These are phyloP conservation scores for Clarias fuscus DNA, from an alignment of 2,797 vertebrate species.

Conservation along the genomic window DNA sequence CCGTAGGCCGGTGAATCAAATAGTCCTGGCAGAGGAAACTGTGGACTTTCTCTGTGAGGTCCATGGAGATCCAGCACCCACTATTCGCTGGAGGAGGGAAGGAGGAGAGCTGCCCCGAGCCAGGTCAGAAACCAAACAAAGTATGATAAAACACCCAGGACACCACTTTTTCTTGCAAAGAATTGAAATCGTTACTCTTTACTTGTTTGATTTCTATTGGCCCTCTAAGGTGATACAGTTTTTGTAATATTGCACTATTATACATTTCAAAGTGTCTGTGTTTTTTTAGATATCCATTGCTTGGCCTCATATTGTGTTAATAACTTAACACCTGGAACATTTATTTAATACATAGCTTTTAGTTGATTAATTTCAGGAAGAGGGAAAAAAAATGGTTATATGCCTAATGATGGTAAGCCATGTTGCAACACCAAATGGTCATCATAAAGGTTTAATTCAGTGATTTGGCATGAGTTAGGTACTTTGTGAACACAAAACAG, in stretches of 20 bases:
- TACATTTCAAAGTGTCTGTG: no score
- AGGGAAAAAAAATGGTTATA: not conserved
- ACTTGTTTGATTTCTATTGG: not conserved
- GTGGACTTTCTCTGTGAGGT: slow-evolving; percentile 89
- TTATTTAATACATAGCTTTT: not conserved
- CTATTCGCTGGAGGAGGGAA: slow-evolving; percentile 83
- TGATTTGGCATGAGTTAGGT: not conserved
- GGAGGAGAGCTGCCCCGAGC: slow-evolving; percentile 88
- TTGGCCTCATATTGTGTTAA: not conserved
- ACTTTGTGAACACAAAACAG: not conserved
- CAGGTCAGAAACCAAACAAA: slow-evolving; percentile 75
- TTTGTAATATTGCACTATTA: not conserved
- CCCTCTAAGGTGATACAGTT: not conserved
- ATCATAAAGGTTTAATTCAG: not conserved
- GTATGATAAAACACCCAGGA: not conserved
- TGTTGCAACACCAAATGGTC: not conserved
- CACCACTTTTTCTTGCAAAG: no score
- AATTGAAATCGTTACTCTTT: not conserved
- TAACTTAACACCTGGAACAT: not conserved
- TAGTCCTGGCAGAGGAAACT: slow-evolving; percentile 83
- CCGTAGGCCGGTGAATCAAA: slow-evolving; percentile 85
- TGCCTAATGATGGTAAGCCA: not conserved
- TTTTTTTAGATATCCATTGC: not conserved
- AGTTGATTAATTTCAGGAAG: not conserved
- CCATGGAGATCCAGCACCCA: slow-evolving; percentile 86